Evolutionary conservation across 2,888 invertebrate genomes (phyloP).

Genomic region (Tridacna crocea): DNA sequence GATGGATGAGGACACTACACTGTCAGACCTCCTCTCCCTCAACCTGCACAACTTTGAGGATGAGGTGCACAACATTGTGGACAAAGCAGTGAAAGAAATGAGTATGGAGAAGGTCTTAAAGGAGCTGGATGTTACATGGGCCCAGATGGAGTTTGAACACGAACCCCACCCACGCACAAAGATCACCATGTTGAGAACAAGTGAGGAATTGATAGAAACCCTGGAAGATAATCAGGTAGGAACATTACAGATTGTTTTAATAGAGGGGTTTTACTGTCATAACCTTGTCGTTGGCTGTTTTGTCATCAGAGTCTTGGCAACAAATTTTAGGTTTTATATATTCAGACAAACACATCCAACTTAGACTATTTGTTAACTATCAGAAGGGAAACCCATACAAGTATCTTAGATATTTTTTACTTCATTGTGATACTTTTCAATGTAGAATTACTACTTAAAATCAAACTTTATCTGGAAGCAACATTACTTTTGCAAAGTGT

Average conservation of each 20-base stretch:
- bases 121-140: conserved; percentile 95
- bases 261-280: no score
- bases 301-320: no score
- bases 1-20: conserved; percentile 95
- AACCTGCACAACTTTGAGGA: conserved; percentile 99
- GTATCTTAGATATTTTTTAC: no score
- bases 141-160: conserved; percentile 93
- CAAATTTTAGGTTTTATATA: no score
- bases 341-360: background rate
- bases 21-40: conserved; percentile 94
- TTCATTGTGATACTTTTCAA: no score
- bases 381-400: no score
- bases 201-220: conserved; percentile 97
- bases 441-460: no score
- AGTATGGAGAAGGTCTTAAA: conserved; percentile 97
- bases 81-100: conserved; percentile 99
- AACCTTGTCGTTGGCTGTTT: no score
- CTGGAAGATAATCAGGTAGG: conserved; percentile 96
- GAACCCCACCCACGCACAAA: conserved; percentile 94
- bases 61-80: conserved; percentile 97
- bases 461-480: no score
- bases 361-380: no score
- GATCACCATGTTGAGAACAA: conserved; percentile 92
- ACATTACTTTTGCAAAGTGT: no score
- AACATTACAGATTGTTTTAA: background rate